Evolutionary conservation across 2,113 vertebrate genomes (phyloP).

Genomic region (Chascanopsetta lugubris): DNA sequence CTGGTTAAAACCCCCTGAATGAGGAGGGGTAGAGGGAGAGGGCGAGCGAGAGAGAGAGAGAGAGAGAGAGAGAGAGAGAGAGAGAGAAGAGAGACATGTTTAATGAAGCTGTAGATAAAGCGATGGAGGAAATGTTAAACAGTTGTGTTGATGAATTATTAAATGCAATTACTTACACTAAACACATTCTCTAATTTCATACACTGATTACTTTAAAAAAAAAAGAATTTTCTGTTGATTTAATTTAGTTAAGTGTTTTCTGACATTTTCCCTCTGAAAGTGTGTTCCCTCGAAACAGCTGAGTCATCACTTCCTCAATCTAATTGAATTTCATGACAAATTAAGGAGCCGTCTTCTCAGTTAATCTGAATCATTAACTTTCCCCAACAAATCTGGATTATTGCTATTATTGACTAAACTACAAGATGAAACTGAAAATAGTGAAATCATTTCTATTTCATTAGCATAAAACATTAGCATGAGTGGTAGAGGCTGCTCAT

Average conservation of each 20-base stretch:
- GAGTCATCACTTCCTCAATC: not conserved
- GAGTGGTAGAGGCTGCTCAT: not conserved
- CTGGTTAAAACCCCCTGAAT: conserved; percentile 84
- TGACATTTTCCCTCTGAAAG: not conserved
- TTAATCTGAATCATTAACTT: not conserved
- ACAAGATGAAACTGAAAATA: too few species aligned
- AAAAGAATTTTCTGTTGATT: not conserved
- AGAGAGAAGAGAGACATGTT: not conserved
- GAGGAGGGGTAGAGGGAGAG: too few species aligned
- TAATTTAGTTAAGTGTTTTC: not conserved
- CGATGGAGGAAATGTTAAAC: not conserved
- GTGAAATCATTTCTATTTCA: not conserved
- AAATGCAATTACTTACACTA: not conserved
- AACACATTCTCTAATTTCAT: conserved; percentile 2
- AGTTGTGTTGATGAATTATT: not conserved
- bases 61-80: conserved; percentile 1
- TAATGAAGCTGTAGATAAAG: conserved; percentile 8
- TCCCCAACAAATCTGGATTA: not conserved
- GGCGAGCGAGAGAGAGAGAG: conserved; percentile 3
- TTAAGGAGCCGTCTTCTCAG: not conserved
- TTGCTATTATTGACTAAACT: not conserved
- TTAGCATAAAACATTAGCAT: not conserved
- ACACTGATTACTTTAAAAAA: not conserved
- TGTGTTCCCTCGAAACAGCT: not conserved
- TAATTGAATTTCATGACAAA: not conserved